These are phyloP conservation scores for Leucozona laternaria DNA, from an alignment of 2,888 invertebrate genomes.

Conservation along the genomic window DNA sequence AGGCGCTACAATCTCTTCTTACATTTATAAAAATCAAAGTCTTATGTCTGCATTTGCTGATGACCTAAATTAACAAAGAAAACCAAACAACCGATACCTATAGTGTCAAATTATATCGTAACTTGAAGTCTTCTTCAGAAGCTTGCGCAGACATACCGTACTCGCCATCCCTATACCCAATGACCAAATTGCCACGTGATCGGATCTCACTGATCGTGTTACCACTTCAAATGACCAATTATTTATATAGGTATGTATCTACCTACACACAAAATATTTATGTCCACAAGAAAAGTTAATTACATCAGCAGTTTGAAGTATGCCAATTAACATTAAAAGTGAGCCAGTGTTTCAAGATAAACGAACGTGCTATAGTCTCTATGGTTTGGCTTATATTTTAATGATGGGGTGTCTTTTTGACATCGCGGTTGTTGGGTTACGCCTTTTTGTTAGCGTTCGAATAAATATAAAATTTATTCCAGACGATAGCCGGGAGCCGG, in stretches of 20 bases:
- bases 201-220: constrained; percentile 41
- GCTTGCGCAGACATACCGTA: not conserved
- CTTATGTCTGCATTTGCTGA: not conserved
- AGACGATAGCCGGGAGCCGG: constrained; percentile 10
- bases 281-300: constrained; percentile 28
- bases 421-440: not conserved
- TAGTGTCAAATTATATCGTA: not conserved
- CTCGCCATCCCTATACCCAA: not conserved
- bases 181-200: constrained; percentile 24
- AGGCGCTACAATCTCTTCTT: constrained; percentile 22
- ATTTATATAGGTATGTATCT: not conserved
- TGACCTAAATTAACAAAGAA: not conserved
- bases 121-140: not conserved
- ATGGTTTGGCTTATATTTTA: constrained; percentile 19
- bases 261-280: constrained; percentile 2
- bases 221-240: constrained; percentile 39
- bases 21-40: not conserved
- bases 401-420: constrained; percentile 1
- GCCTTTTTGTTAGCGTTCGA: constrained; percentile 5
- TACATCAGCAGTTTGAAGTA: constrained; percentile 41
- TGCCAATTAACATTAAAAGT: constrained; percentile 40
- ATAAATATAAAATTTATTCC: constrained; percentile 12
- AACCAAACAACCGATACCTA: not conserved
- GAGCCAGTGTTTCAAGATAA: constrained; percentile 35
- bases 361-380: not conserved